Percentiles rank a stretch among this genome's conserved stretches.
phyloP scores from a whole-genome alignment of 2,888 invertebrate species.

The Pyrocoelia pectoralis region DNA sequence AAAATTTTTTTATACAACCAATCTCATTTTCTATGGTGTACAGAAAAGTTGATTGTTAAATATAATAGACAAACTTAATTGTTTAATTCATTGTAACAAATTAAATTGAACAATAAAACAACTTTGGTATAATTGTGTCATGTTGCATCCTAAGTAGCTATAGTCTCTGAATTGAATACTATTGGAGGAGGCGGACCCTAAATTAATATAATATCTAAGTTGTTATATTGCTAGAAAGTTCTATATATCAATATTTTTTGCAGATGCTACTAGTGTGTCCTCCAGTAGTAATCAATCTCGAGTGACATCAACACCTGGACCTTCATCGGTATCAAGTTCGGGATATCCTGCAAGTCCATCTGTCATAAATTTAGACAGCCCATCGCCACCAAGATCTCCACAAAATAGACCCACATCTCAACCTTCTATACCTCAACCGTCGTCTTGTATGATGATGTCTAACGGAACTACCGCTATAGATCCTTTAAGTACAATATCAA shows the following conservation, averaged over 20 bases:
- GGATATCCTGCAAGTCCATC: constrained; percentile 68
- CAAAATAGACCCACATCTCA: constrained; percentile 19
- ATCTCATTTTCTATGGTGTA: too few species aligned
- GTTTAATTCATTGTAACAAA: too few species aligned
- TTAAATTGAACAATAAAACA: too few species aligned
- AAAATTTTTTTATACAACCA: too few species aligned
- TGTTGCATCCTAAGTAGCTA: too few species aligned
- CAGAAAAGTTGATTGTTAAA: too few species aligned
- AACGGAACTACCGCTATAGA: constrained; percentile 32
- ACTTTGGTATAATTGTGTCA: too few species aligned
- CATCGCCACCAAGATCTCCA: constrained; percentile 65
- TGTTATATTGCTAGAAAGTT: too few species aligned
- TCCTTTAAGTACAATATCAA: constrained; percentile 29
- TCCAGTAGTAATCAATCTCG: constrained; percentile 60
- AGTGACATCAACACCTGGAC: constrained; percentile 56
- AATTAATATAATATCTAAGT: too few species aligned
- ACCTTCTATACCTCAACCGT: constrained; percentile 32
- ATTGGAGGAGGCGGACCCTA: neutral
- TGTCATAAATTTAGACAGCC: constrained; percentile 71
- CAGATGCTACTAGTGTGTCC: constrained; percentile 57
- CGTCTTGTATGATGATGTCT: constrained; percentile 50
- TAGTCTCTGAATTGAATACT: neutral
- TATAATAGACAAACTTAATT: too few species aligned
- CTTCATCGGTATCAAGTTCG: constrained; percentile 66
- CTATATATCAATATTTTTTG: constrained; percentile 18